phyloP scores from a whole-genome alignment of 2,888 invertebrate genomes.

The Synergus itoensis region DNA sequence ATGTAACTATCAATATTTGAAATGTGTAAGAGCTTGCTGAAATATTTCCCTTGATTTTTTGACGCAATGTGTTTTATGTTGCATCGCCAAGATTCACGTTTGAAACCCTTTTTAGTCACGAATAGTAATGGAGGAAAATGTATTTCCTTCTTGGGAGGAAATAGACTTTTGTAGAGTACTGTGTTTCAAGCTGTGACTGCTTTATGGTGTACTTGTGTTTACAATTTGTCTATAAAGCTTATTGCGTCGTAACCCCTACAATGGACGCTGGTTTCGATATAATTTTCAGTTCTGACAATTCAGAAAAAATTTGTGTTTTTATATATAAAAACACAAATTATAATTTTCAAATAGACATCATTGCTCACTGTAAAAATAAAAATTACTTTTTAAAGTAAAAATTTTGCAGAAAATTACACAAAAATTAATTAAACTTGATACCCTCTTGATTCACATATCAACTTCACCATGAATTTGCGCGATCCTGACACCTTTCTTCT shows the following conservation, averaged over 20 bases:
- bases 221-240: slow-evolving; percentile 10
- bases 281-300: neutral
- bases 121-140: slow-evolving; percentile 8
- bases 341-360: neutral
- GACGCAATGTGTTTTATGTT: neutral
- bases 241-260: neutral
- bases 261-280: neutral
- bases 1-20: slow-evolving; percentile 6
- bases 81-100: neutral
- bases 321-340: no score
- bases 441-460: neutral
- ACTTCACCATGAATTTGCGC: neutral
- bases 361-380: no score
- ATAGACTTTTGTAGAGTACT: neutral
- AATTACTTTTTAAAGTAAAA: no score
- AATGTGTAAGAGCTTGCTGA: neutral
- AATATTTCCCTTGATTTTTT: neutral
- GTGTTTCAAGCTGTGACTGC: slow-evolving; percentile 8
- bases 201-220: slow-evolving; percentile 2
- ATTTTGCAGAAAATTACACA: neutral
- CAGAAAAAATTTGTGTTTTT: no score
- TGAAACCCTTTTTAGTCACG: neutral
- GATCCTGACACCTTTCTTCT: slow-evolving; percentile 3
- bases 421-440: neutral
- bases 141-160: slow-evolving; percentile 8